phyloP scores from a whole-genome alignment of 2,113 vertebrate genomes.

The Podarcis raffonei region DNA sequence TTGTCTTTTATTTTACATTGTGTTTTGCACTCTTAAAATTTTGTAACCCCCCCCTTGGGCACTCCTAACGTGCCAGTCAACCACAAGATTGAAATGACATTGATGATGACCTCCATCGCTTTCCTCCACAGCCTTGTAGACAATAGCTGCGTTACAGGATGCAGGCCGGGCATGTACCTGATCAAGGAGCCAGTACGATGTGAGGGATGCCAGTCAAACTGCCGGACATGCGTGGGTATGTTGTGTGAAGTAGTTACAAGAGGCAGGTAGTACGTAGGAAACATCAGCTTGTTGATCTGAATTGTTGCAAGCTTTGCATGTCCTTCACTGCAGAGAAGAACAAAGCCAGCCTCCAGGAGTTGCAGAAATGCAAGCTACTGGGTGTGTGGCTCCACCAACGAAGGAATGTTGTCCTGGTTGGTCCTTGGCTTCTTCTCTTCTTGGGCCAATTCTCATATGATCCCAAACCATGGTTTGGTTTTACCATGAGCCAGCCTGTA shows the following conservation, averaged over 20 bases:
- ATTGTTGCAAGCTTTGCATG: neutral
- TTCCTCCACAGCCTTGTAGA: constrained; percentile 80
- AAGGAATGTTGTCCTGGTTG: neutral
- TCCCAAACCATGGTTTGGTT: neutral
- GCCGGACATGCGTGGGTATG: constrained; percentile 84
- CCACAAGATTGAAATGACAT: too few relatives aligned
- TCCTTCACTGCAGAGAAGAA: neutral
- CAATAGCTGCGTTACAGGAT: constrained; percentile 86
- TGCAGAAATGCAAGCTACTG: neutral
- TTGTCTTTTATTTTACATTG: too few relatives aligned
- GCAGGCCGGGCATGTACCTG: constrained; percentile 84
- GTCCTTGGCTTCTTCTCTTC: neutral
- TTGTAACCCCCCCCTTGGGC: too few relatives aligned
- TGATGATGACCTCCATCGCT: neutral
- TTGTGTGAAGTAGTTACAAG: neutral
- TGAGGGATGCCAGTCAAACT: constrained; percentile 80
- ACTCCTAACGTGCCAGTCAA: too few relatives aligned
- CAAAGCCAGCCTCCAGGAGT: neutral
- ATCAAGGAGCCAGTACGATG: constrained; percentile 83
- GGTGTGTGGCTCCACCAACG: neutral
- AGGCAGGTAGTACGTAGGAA: neutral
- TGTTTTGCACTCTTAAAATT: too few relatives aligned
- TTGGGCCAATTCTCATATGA: neutral
- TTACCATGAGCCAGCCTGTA: neutral
- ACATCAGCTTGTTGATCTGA: neutral